Percentiles rank a stretch among this genome's conserved stretches.
Evolutionary conservation across 2,797 vertebrate genomes (phyloP).

Genomic region (Thripadectes ignobilis): DNA sequence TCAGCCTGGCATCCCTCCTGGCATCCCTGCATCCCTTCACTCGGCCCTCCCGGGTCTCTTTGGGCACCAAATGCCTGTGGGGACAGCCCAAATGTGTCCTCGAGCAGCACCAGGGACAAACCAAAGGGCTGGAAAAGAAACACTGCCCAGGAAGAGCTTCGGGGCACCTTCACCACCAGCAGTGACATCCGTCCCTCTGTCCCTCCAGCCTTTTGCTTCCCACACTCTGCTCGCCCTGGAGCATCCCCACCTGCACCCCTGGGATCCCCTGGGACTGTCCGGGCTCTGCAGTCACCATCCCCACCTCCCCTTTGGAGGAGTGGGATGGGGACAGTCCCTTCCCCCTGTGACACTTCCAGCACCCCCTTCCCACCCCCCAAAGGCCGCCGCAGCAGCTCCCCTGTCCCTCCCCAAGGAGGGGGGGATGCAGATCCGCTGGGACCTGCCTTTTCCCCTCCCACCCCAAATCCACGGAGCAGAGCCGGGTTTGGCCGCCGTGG

Average conservation of each 20-base stretch:
- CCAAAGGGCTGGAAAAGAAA: too few relatives aligned
- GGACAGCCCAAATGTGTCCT: too few relatives aligned
- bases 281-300: fast-evolving
- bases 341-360: not conserved
- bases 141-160: too few relatives aligned
- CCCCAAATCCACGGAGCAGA: fast-evolving
- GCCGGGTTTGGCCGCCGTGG: fast-evolving
- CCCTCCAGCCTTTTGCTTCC: not conserved
- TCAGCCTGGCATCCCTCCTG: too few relatives aligned
- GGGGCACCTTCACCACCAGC: too few relatives aligned
- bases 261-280: not conserved
- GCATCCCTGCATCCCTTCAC: too few relatives aligned
- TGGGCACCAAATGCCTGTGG: too few relatives aligned
- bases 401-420: not conserved
- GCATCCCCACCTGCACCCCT: fast-evolving
- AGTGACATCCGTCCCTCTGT: not conserved
- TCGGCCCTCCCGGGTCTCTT: too few relatives aligned
- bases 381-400: not conserved
- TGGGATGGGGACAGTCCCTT: fast-evolving
- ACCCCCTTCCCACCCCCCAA: fast-evolving
- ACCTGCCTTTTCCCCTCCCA: fast-evolving
- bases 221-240: not conserved
- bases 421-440: not conserved
- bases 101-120: too few relatives aligned
- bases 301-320: not conserved